Conservation (phyloP, 2,797 vertebrate genomes). For the Hoplostethus mediterraneus region DNA sequence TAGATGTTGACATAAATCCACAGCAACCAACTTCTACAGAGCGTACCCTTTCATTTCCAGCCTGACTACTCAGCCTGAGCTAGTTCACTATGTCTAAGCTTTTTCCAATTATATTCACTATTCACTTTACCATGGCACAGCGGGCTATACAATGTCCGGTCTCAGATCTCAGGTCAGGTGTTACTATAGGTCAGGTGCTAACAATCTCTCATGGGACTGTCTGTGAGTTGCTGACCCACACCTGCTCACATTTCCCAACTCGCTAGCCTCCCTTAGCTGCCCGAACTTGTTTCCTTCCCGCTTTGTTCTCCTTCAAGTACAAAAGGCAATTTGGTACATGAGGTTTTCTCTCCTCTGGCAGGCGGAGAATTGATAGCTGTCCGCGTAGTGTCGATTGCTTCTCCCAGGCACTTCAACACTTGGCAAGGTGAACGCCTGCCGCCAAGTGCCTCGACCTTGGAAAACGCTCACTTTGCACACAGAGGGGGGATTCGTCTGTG, state of each 20-base stretch:
- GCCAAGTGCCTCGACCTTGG: constrained; percentile 45
- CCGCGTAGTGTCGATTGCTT: constrained; percentile 47
- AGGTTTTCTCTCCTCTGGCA: background rate
- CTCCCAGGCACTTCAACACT: constrained; percentile 4
- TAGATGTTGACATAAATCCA: constrained; percentile 32
- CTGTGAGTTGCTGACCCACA: background rate
- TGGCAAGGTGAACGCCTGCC: constrained; percentile 17
- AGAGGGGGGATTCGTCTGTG: constrained; percentile 14
- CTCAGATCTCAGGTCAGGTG: constrained; percentile 33
- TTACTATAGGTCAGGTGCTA: background rate
- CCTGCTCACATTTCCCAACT: background rate
- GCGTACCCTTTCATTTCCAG: constrained; percentile 22
- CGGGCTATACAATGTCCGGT: constrained; percentile 16
- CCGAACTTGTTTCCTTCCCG: background rate
- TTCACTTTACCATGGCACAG: constrained; percentile 25
- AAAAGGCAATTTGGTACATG: constrained; percentile 21
- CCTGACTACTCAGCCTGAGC: constrained; percentile 22
- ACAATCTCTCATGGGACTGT: constrained; percentile 26
- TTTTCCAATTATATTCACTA: constrained; percentile 47
- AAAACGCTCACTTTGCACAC: constrained; percentile 33
- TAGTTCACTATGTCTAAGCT: constrained; percentile 28
- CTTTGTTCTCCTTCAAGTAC: constrained; percentile 19
- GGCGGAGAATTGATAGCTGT: constrained; percentile 31
- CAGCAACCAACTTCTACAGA: constrained; percentile 1
- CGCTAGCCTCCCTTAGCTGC: background rate